A percentile compares a stretch with the other conserved stretches of the same genome.
These are phyloP conservation scores for Sebastes aleutianus DNA, from an alignment of 2,797 vertebrate genomes.

Conservation along the genomic window DNA sequence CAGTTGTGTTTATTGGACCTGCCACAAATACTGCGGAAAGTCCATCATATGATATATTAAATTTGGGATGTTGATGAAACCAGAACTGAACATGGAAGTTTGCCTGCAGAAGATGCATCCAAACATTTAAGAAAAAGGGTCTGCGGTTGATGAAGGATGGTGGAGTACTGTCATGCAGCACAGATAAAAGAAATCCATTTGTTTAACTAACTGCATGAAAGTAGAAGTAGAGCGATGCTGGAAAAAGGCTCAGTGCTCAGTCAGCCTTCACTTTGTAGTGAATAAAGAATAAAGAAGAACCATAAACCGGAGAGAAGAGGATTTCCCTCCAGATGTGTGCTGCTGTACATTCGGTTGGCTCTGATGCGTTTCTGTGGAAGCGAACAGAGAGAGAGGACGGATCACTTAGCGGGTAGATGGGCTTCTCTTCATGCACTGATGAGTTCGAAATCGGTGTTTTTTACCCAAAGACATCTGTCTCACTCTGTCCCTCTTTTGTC, in stretches of 20 bases:
- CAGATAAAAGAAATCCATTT: not conserved
- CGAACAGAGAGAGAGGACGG: not conserved
- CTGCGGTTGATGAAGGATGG: not conserved
- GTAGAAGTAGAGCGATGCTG: not conserved
- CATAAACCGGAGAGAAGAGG: not conserved
- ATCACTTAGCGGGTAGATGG: conserved; percentile 35
- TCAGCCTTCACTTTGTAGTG: not conserved
- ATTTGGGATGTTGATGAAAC: not conserved
- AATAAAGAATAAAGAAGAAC: not conserved
- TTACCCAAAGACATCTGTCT: conserved; percentile 20
- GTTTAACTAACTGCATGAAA: not conserved
- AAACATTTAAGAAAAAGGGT: not conserved
- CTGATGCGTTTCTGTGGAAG: conserved; percentile 14
- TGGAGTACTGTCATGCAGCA: not conserved
- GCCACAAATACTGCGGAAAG: too few species aligned
- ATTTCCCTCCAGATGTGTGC: conserved; percentile 15
- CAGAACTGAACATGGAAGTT: not conserved
- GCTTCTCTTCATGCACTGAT: conserved; percentile 33
- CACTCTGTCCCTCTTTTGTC: not conserved
- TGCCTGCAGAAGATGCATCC: not conserved
- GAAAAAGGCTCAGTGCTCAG: not conserved
- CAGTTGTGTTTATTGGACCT: too few species aligned
- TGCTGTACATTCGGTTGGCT: conserved; percentile 10
- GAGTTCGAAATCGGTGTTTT: conserved; percentile 25
- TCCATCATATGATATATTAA: too few species aligned